A percentile compares a stretch with the other conserved stretches of the same genome.
Evolutionary conservation across 2,797 vertebrate genomes (phyloP).

Genomic region (Sus cebifrons): DNA sequence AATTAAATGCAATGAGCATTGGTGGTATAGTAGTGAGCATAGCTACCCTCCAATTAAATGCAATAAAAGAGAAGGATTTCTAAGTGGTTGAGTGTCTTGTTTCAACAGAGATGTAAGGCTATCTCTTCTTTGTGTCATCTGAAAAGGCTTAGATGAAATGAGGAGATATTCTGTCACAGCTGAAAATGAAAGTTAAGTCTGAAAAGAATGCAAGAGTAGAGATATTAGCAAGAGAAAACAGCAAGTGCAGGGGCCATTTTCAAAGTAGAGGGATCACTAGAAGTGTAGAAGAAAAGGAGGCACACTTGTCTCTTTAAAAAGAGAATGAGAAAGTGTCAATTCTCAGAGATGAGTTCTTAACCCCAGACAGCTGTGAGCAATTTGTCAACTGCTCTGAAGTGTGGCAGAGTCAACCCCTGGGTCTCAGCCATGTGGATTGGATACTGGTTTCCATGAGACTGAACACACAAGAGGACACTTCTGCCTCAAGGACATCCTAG

Average conservation of each 20-base stretch:
- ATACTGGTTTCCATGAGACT: constrained; percentile 8
- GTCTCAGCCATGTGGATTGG: not conserved
- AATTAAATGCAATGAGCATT: constrained; percentile 18
- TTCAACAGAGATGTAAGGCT: not conserved
- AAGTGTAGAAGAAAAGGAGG: constrained; percentile 1
- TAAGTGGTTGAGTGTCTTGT: not conserved
- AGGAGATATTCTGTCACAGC: not conserved
- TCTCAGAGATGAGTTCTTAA: constrained; percentile 36
- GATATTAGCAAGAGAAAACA: not conserved
- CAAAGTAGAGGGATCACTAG: not conserved
- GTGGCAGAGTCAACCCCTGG: not conserved
- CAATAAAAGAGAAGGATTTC: constrained; percentile 43
- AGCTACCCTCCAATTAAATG: constrained; percentile 46
- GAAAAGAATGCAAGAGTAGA: not conserved
- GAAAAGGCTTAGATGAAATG: not conserved
- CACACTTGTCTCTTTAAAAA: not conserved
- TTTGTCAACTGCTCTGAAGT: constrained; percentile 56
- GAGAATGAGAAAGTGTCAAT: not conserved
- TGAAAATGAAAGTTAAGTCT: constrained; percentile 34
- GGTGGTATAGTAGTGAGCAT: too few relatives aligned
- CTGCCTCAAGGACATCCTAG: constrained; percentile 1
- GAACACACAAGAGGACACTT: constrained; percentile 4
- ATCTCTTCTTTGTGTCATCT: constrained; percentile 43
- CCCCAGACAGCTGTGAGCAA: constrained; percentile 62
- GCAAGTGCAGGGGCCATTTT: not conserved